phyloP scores from a whole-genome alignment of 2,888 invertebrate species.

The Sphinx pinastri region DNA sequence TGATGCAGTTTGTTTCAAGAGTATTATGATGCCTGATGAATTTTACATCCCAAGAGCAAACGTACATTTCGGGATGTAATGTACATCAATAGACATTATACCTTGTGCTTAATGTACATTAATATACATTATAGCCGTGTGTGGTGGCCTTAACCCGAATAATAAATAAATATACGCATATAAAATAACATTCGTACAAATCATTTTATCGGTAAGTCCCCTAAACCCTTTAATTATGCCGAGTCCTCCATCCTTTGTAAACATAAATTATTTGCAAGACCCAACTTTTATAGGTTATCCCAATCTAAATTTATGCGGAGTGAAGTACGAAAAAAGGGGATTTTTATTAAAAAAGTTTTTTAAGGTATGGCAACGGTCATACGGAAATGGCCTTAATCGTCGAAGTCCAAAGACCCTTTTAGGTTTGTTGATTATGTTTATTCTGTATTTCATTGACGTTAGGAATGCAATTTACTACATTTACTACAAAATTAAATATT shows the following conservation, averaged over 20 bases:
- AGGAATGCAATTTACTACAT: background rate
- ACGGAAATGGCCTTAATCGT: constrained; percentile 28
- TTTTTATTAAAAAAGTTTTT: constrained; percentile 77
- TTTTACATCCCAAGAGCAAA: too few relatives aligned
- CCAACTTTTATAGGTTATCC: constrained; percentile 58
- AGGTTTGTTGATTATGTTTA: constrained; percentile 6
- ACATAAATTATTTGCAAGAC: constrained; percentile 64
- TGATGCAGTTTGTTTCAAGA: too few relatives aligned
- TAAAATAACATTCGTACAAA: background rate
- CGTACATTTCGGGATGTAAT: too few relatives aligned
- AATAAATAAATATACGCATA: background rate
- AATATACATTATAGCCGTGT: too few relatives aligned
- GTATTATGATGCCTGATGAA: too few relatives aligned
- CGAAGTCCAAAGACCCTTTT: constrained; percentile 17
- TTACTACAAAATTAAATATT: too few relatives aligned
- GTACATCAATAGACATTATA: too few relatives aligned
- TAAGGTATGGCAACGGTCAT: constrained; percentile 25
- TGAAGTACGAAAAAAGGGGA: constrained; percentile 52
- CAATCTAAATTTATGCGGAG: constrained; percentile 64
- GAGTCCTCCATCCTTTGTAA: constrained; percentile 28
- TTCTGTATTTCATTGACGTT: background rate
- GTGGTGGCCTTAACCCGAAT: too few relatives aligned
- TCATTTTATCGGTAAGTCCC: background rate
- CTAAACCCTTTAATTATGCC: constrained; percentile 26
- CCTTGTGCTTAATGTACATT: too few relatives aligned